phyloP scores from a whole-genome alignment of 2,888 invertebrate genomes.

The Taenaris catops region DNA sequence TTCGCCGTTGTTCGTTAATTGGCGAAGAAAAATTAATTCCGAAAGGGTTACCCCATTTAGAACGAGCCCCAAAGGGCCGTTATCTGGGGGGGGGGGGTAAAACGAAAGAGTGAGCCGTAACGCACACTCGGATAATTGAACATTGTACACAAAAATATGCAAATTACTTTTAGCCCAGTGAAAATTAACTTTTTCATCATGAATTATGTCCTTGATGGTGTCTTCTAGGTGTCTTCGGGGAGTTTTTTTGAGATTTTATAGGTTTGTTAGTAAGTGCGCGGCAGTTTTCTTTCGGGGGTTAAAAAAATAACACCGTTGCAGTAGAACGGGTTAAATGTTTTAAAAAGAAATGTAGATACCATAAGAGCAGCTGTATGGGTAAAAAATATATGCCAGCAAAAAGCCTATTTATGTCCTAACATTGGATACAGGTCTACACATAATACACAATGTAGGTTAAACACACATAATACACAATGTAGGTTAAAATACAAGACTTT shows the following conservation, averaged over 20 bases:
- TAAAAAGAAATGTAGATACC: constrained; percentile 6
- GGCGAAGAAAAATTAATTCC: constrained; percentile 76
- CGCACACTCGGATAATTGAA: constrained; percentile 67
- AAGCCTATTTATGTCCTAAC: no score
- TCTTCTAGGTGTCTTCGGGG: constrained; percentile 66
- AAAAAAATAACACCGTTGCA: constrained; percentile 28
- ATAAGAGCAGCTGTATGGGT: no score
- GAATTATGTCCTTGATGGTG: constrained; percentile 72
- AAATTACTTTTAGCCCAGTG: constrained; percentile 62
- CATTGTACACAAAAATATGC: constrained; percentile 70
- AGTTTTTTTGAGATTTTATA: constrained; percentile 74
- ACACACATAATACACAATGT: no score
- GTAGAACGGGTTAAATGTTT: constrained; percentile 46
- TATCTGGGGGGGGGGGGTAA: constrained; percentile 48
- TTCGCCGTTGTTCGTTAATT: constrained; percentile 64
- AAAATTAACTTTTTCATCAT: constrained; percentile 80
- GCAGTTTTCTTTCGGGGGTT: constrained; percentile 39
- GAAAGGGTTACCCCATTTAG: constrained; percentile 58
- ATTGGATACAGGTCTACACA: no score
- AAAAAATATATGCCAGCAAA: no score
- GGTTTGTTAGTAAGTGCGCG: constrained; percentile 34
- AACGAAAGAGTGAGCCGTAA: constrained; percentile 50
- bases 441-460: no score
- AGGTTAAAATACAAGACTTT: no score
- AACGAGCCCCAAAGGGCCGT: constrained; percentile 62